Percentiles rank a stretch among this genome's conserved stretches.
Conservation (phyloP, 2,797 vertebrate species). For the Lithobates sylvaticus region DNA sequence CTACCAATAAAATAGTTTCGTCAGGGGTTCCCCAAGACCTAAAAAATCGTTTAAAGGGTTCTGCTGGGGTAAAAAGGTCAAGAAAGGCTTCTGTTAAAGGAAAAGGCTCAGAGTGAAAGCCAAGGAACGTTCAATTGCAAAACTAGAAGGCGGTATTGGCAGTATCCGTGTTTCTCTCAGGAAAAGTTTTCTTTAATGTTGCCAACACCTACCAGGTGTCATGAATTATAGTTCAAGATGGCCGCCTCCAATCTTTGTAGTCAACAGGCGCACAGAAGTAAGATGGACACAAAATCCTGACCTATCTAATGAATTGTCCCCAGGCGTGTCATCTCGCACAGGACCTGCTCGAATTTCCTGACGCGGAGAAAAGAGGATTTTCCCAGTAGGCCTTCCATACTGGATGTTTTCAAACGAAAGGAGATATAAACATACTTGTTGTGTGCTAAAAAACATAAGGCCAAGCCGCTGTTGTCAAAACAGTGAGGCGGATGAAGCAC, state of each 20-base stretch:
- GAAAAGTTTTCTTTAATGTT: no score
- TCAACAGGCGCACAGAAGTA: not conserved
- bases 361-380: not conserved
- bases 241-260: not conserved
- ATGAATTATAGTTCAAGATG: not conserved
- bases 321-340: conserved; percentile 41
- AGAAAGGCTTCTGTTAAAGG: no score
- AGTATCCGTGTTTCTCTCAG: no score
- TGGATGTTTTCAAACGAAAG: conserved; percentile 39
- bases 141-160: no score
- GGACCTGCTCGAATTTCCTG: conserved; percentile 6
- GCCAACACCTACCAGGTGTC: not conserved
- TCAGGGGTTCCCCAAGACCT: no score
- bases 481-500: conserved; percentile 1
- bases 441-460: not conserved
- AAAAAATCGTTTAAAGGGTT: no score
- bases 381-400: not conserved
- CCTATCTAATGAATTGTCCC: conserved; percentile 14
- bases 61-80: no score
- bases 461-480: conserved; percentile 44
- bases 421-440: not conserved
- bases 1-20: no score
- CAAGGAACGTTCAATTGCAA: no score
- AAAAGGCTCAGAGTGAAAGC: no score
- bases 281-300: not conserved